Percentiles rank a stretch among this genome's conserved stretches.
Conservation (phyloP, 2,888 invertebrate genomes). For the Ephialtes manifestator region DNA sequence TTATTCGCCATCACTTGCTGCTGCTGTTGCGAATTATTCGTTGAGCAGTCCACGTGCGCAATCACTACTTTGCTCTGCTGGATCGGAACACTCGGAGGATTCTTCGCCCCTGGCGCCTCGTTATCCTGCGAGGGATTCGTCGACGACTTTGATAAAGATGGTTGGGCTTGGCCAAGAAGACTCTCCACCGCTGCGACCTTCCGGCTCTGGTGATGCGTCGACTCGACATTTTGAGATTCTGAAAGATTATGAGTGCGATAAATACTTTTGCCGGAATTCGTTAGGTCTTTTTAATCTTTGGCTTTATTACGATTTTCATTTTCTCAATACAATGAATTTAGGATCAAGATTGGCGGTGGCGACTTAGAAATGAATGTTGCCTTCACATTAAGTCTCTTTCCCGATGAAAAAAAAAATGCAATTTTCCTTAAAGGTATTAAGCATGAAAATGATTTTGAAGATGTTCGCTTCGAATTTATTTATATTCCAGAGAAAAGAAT, state of each 20-base stretch:
- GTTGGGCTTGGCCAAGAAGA: constrained; percentile 66
- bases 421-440: no score
- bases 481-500: no score
- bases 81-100: constrained; percentile 38
- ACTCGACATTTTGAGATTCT: constrained; percentile 85
- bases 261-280: constrained; percentile 6
- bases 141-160: constrained; percentile 75
- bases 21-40: constrained; percentile 72
- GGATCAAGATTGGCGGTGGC: no score
- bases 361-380: constrained; percentile 1
- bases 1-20: constrained; percentile 70
- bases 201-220: constrained; percentile 79
- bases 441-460: no score
- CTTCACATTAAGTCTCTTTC: no score
- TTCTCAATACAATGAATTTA: background rate
- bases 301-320: background rate
- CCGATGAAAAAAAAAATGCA: no score
- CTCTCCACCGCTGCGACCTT: constrained; percentile 74
- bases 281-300: background rate
- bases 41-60: constrained; percentile 54
- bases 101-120: constrained; percentile 73
- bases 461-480: no score
- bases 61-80: constrained; percentile 54
- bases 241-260: constrained; percentile 68
- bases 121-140: constrained; percentile 77